Percentiles rank a stretch among this genome's conserved stretches.
Conservation (phyloP, 1,140 invertebrate genomes). For the Eriosoma lanigerum region DNA sequence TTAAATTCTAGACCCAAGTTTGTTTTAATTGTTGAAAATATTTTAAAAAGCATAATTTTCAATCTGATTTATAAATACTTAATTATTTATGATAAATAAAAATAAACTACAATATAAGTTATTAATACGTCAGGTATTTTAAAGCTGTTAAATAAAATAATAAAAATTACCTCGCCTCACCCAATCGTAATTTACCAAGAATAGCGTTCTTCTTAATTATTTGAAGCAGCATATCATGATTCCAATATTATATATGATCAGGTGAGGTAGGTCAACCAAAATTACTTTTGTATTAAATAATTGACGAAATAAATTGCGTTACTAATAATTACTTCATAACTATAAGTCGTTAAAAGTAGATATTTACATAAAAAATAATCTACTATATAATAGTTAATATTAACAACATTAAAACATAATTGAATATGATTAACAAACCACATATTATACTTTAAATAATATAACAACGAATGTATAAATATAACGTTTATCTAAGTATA, state of each 20-base stretch:
- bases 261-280: conserved; percentile 5
- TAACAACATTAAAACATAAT: too few species aligned
- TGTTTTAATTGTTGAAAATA: too few species aligned
- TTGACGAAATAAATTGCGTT: not conserved
- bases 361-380: not conserved
- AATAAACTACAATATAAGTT: not conserved
- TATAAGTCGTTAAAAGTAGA: not conserved
- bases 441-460: too few species aligned
- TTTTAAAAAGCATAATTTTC: too few species aligned
- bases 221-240: conserved; percentile 27
- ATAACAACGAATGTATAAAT: too few species aligned
- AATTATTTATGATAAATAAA: not conserved
- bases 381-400: too few species aligned
- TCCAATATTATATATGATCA: conserved; percentile 27
- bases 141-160: not conserved
- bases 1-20: too few species aligned
- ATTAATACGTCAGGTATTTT: too few species aligned
- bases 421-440: too few species aligned
- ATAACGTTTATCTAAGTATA: too few species aligned
- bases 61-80: too few species aligned
- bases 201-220: not conserved
- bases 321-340: too few species aligned
- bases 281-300: not conserved
- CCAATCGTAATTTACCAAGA: conserved; percentile 41
- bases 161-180: not conserved